These are phyloP conservation scores for Stenichneumon culpator DNA, from an alignment of 2,888 invertebrate genomes.

Conservation along the genomic window DNA sequence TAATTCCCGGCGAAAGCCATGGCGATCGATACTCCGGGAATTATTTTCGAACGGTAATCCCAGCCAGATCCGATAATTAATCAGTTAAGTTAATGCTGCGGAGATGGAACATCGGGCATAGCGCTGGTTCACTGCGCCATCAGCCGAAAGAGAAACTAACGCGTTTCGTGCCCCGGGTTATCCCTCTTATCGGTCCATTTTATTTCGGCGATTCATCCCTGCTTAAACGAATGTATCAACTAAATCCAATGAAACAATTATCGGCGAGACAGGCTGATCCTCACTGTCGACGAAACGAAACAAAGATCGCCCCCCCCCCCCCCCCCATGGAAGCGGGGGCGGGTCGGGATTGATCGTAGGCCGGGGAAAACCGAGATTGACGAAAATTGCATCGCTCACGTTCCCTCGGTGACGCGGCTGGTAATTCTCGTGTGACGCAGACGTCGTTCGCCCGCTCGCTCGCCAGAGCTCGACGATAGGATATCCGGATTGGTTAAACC, in stretches of 20 bases:
- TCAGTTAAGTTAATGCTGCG: background rate
- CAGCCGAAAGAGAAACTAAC: background rate
- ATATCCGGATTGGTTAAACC: conserved; percentile 52
- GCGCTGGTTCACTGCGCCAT: background rate
- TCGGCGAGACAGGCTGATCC: conserved; percentile 12
- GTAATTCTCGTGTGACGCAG: conserved; percentile 53
- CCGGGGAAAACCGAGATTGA: conserved; percentile 31
- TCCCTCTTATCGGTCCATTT: background rate
- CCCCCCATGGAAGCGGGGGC: background rate
- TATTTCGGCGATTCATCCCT: background rate
- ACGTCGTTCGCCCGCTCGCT: conserved; percentile 14
- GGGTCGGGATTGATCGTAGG: conserved; percentile 8
- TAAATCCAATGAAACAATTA: conserved; percentile 26
- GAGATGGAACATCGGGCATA: background rate
- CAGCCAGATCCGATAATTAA: background rate
- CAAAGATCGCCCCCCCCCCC: background rate
- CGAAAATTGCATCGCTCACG: conserved; percentile 51
- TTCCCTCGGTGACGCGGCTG: conserved; percentile 31
- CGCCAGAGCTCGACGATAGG: conserved; percentile 17
- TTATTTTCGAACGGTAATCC: background rate
- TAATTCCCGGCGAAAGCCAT: background rate
- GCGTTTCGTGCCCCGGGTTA: background rate
- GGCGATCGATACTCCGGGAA: background rate
- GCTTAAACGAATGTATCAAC: conserved; percentile 6
- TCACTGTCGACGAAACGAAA: background rate